phyloP scores from a whole-genome alignment of 2,113 vertebrate species.

The Hydropotes inermis region DNA sequence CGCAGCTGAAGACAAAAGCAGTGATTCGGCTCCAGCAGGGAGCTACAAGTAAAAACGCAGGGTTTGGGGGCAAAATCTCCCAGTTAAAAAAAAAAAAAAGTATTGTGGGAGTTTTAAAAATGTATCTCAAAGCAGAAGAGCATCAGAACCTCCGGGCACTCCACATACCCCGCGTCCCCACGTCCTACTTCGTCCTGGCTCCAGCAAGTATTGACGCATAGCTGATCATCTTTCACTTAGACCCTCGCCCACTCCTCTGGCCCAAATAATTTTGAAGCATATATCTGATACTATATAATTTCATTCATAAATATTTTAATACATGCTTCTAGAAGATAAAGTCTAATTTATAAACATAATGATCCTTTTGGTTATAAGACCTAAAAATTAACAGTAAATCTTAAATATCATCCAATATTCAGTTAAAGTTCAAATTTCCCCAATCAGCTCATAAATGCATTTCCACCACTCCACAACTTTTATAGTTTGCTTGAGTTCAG shows the following conservation, averaged over 20 bases:
- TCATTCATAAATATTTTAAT: neutral
- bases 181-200: neutral
- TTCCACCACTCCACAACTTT: neutral
- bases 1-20: neutral
- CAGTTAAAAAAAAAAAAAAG: neutral
- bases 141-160: neutral
- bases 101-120: neutral
- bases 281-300: neutral
- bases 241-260: neutral
- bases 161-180: neutral
- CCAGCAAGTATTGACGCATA: neutral
- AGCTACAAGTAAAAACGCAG: neutral
- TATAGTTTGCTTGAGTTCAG: neutral
- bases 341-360: neutral
- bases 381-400: neutral
- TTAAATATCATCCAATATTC: neutral
- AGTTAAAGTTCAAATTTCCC: neutral
- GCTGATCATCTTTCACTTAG: neutral
- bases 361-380: neutral
- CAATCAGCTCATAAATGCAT: neutral
- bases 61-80: neutral
- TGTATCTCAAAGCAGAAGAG: neutral
- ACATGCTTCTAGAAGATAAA: neutral
- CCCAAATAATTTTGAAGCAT: neutral
- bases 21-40: neutral